Base-by-base conservation (phyloP, 1,140 invertebrate genomes). In the Neodiprion fabricii region DNA sequence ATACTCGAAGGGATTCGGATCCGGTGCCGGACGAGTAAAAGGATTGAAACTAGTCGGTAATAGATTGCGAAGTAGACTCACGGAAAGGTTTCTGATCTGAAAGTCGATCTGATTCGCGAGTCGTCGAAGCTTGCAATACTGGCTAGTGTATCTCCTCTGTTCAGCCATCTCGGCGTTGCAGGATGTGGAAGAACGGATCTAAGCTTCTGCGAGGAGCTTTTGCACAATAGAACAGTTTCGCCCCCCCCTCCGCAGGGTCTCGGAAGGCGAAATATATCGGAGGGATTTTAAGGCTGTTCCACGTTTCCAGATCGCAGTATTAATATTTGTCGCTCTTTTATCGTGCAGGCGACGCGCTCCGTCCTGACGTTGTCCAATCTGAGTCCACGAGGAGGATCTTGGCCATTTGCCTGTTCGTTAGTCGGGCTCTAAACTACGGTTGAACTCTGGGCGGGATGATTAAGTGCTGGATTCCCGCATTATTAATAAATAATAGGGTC, bases 41-140 rank as follows among this genome's bases (percentile, higher is more conserved):
- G 28, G 28, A 40, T 40, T 40, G 28, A 40, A 40, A 40, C 2
- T 40, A 40, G 28, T 40, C 28, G 28, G 28, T 40, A 40, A 40
- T 40, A 40, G 28, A 40, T 40, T 40, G 28, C 28, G 28, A 23
- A 40, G 48, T 48, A 9, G 80, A 91, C 91, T 85, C 87, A 92
- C 91, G 77, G 90, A 92, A 70, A 90, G 85, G 80, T 90, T 88
- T 78, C 90, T 85, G 69, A 89, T 87, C 75, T 81, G 78, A 72
- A 77, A 78, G 17, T 79, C 78, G 53, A 81, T 74, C 75, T 77
- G 73, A 72, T 79, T 78, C 10, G 80, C 81, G 17, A 82, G 70
- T 48, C 79, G 67, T 69, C 77, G 75, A 50, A 83, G 50, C 23
- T 82, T 79, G 67, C 75, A 70, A 77, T 84, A 85, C 53, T 84